Percentiles rank a stretch among this genome's conserved stretches.
phyloP scores from a whole-genome alignment of 2,888 invertebrate genomes.

The Amphiduros pacificus region DNA sequence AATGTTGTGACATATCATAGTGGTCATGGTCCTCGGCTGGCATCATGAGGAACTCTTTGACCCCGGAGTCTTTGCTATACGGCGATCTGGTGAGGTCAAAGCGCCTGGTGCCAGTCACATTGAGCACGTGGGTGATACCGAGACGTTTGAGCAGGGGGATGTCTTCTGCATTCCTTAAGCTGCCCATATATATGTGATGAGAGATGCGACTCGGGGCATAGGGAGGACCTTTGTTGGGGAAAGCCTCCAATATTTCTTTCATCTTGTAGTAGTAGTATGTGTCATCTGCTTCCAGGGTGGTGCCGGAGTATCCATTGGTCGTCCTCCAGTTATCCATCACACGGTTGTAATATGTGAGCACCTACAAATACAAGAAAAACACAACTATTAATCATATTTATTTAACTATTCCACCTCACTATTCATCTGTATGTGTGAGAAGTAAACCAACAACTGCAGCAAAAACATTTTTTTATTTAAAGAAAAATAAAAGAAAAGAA shows the following conservation, averaged over 20 bases:
- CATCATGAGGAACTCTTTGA: conserved; percentile 30
- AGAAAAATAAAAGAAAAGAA: no score
- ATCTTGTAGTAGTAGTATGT: conserved; percentile 26
- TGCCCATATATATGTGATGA: conserved; percentile 34
- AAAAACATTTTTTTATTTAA: no score
- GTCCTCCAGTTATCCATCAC: not conserved
- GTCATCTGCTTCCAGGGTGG: conserved; percentile 20
- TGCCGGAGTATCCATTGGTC: conserved; percentile 4
- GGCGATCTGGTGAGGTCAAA: conserved; percentile 29
- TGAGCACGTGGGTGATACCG: conserved; percentile 35
- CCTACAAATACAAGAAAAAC: no score
- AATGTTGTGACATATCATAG: conserved; percentile 31
- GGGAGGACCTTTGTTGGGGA: conserved; percentile 31
- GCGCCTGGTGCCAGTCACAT: conserved; percentile 30
- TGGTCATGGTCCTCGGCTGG: conserved; percentile 34
- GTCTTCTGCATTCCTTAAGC: conserved; percentile 33
- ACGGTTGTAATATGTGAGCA: not conserved
- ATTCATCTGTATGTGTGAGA: no score
- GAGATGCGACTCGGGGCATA: conserved; percentile 20
- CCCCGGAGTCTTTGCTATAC: conserved; percentile 22
- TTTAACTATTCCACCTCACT: no score
- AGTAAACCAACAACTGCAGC: no score
- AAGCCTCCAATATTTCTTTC: conserved; percentile 31
- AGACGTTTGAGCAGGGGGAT: conserved; percentile 19
- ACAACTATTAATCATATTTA: no score